These are phyloP conservation scores for Pseudanteris insignis DNA, from an alignment of 2,888 invertebrate genomes.

Conservation along the genomic window DNA sequence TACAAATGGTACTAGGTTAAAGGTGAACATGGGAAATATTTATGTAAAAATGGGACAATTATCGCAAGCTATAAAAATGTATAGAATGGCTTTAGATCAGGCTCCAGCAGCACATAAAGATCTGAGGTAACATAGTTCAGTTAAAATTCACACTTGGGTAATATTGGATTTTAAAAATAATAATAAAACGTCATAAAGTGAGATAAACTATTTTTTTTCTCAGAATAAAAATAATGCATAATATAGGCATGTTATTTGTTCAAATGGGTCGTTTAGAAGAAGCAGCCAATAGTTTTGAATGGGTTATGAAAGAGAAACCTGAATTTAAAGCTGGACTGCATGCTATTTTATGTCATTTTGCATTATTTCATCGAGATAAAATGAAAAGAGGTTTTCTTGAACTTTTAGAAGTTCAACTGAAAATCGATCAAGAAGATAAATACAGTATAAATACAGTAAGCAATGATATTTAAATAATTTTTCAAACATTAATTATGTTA, in stretches of 20 bases:
- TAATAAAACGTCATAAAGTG: too few species aligned
- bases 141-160: background rate
- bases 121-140: slow-evolving; percentile 83
- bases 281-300: slow-evolving; percentile 95
- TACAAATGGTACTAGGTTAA: slow-evolving; percentile 89
- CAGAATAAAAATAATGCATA: slow-evolving; percentile 96
- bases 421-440: slow-evolving; percentile 81
- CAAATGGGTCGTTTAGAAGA: slow-evolving; percentile 97
- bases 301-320: slow-evolving; percentile 95
- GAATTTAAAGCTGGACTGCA: slow-evolving; percentile 89
- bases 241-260: slow-evolving; percentile 93
- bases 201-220: too few species aligned
- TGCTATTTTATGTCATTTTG: slow-evolving; percentile 86
- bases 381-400: slow-evolving; percentile 93
- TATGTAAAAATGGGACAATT: slow-evolving; percentile 94
- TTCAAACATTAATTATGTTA: too few species aligned
- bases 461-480: background rate
- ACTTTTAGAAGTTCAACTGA: slow-evolving; percentile 86
- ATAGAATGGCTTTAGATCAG: slow-evolving; percentile 98
- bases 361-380: slow-evolving; percentile 90
- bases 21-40: slow-evolving; percentile 98
- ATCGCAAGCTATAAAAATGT: slow-evolving; percentile 95
- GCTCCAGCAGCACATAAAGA: slow-evolving; percentile 92
- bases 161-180: slow-evolving; percentile 3
- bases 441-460: slow-evolving; percentile 61